Base-by-base conservation (phyloP, 2,888 invertebrate species). In the Agonopterix alstromeriana region DNA sequence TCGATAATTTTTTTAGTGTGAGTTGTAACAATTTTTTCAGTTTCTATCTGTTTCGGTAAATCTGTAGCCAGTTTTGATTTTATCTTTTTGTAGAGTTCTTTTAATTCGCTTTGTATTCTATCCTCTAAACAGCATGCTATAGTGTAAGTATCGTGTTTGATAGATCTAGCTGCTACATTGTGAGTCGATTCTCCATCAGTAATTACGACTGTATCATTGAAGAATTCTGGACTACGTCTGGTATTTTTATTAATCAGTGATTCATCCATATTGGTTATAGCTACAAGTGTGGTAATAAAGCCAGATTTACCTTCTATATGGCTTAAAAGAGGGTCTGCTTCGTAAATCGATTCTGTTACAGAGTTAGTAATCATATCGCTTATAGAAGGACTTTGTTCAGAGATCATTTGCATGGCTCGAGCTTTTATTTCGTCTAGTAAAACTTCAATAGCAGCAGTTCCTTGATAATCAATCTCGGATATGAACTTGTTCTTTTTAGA, bases 351-450 rank as follows among this genome's bases (percentile, higher is more conserved):
- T 60, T 75, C 73, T 10, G 72, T 75, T 0, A 66, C 73, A 35
- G 71, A 52, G 43, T 61, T 77, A 5, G 63, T 58, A 43, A 76
- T 65, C 4, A 77, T 51, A 17, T 66, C 65, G 3, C 61, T 55
- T 0, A 74, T 36, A 5, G 57, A 50, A n/a, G 72, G 70, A 17
- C 49, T 66, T 45, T 73, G 67, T 48, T 64, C 63, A 8, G 60
- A 47, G 9, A 74, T 56, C 53, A 63, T 69, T 49, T 70, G 52
- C 17, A 73, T 53, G 2, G 74, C 70, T 55, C 65, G 74, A 10
- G 59, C 50, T 63, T 82, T 82, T 10, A 80, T 72, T 50, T 71
- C 63, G 49, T 74, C 67, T 0, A 84, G 61, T 42, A 82, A 48
- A 11, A 52, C 55, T 61, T 83, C 82, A 44, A 83, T 67, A 51